These are phyloP conservation scores for Tinamus major DNA, from an alignment of 2,797 vertebrate genomes.

Conservation along the genomic window DNA sequence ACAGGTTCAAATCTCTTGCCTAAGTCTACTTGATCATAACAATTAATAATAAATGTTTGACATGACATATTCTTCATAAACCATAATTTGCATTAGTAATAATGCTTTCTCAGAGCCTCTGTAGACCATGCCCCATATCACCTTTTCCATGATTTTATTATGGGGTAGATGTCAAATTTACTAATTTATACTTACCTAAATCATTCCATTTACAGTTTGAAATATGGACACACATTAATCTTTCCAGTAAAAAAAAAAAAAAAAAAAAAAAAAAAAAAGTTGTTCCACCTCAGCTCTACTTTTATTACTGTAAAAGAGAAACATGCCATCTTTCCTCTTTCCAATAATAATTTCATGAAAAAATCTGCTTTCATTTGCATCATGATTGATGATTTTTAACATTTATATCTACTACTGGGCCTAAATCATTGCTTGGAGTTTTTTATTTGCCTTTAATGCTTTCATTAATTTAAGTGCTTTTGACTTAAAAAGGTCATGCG, in stretches of 20 bases:
- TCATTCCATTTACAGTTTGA: constrained; percentile 14
- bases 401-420: constrained; percentile 35
- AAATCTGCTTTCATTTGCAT: not conserved
- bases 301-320: constrained; percentile 12
- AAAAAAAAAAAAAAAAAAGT: not conserved
- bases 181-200: not conserved
- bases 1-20: not conserved
- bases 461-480: constrained; percentile 34
- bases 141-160: constrained; percentile 4
- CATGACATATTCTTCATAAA: constrained; percentile 9
- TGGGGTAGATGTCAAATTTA: not conserved
- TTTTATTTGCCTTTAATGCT: constrained; percentile 9
- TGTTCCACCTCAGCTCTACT: not conserved
- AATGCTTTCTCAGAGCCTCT: constrained; percentile 19
- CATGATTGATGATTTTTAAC: not conserved
- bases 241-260: not conserved
- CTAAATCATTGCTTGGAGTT: not conserved
- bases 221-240: not conserved
- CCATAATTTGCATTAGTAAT: constrained; percentile 6
- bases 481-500: constrained; percentile 42
- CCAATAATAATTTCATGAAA: constrained; percentile 8
- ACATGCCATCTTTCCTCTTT: constrained; percentile 5
- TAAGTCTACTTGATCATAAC: not conserved
- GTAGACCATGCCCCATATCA: not conserved
- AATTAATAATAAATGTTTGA: not conserved